Base-by-base conservation (phyloP, 2,113 vertebrate species). In the Tylochromis polylepis region DNA sequence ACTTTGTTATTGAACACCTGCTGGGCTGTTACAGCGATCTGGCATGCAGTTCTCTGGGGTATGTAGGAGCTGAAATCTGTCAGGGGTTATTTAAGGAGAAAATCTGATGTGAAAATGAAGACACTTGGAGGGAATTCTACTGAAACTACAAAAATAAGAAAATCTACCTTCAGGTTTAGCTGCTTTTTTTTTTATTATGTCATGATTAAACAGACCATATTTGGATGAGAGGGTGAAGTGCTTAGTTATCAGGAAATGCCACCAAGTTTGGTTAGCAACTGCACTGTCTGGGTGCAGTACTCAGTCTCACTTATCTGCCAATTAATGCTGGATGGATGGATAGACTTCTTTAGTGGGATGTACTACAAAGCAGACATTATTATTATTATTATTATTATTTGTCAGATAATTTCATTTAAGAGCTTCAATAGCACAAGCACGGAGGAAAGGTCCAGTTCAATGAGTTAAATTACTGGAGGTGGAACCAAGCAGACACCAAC, bases 1-100 rank as follows among this genome's bases (percentile, higher is more conserved):
- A 81, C 82, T 87, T 78, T 75, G 84, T 87, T 82, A 87, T 80
- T 31, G 83, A 90, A 88, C 89, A 92, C 84, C 94, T 90, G 92
- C 89, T 82, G 88, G 82, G 81, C 60, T 70, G 65, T 43, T 75
- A 14, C 70, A 83, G 75, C 6, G 85, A 57, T 65, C 31, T 83
- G 38, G 70, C 84, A 59, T 51, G 49, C 43, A 72, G 43, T 36
- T 86, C 86, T 88, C 81, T 41, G 49, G 55, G 62, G 90, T 55
- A 41, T 67, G 36, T 27, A 51, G 22, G 83, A 88, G 58, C 10
- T 80, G 56, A 88, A 86, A 87, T 92, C 83, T 89, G 82, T 70
- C 79, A 22, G 29, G 27, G 58, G 53, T 85, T 72, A 59, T 62
- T 65, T 60, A 4, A 29, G 11, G 60, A 60, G 59, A 81, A 86